Evolutionary conservation across 2,888 invertebrate genomes (phyloP).

Genomic region (Spilosoma lubricipeda): DNA sequence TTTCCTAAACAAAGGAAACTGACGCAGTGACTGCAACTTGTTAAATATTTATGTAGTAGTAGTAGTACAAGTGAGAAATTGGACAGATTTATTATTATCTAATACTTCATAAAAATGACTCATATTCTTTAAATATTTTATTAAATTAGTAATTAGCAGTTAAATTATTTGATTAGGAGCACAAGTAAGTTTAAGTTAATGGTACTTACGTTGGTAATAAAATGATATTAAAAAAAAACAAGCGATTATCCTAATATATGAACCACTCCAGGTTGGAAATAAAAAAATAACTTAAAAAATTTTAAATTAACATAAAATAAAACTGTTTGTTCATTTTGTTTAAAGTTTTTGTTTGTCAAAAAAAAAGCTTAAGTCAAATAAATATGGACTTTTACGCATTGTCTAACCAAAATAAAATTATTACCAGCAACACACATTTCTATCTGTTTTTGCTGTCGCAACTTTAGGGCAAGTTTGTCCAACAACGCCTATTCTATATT

Average conservation of each 20-base stretch:
- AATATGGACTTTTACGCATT: not conserved
- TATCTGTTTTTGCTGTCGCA: constrained; percentile 28
- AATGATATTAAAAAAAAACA: too few relatives aligned
- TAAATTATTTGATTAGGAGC: too few relatives aligned
- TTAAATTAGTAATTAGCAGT: too few relatives aligned
- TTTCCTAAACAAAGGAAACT: constrained; percentile 37
- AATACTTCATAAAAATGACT: not conserved
- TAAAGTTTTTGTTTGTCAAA: not conserved
- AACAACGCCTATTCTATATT: constrained; percentile 33
- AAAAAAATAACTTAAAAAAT: too few relatives aligned
- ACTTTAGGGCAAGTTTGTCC: constrained; percentile 19
- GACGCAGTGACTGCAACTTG: constrained; percentile 31
- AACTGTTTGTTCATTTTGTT: too few relatives aligned
- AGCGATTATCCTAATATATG: too few relatives aligned
- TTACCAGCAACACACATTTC: constrained; percentile 16
- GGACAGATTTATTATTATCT: not conserved
- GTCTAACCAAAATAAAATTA: not conserved
- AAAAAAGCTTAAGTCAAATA: not conserved
- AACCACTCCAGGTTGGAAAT: too few relatives aligned
- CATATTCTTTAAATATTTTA: too few relatives aligned
- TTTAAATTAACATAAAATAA: too few relatives aligned
- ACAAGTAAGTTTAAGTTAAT: too few relatives aligned
- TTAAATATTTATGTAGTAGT: constrained; percentile 10
- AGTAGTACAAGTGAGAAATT: constrained; percentile 18
- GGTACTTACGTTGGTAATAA: too few relatives aligned